Evolutionary conservation across 2,888 invertebrate species (phyloP), one percentile per base, ranked within the genome.

Genomic region (Saturnia japonica): DNA sequence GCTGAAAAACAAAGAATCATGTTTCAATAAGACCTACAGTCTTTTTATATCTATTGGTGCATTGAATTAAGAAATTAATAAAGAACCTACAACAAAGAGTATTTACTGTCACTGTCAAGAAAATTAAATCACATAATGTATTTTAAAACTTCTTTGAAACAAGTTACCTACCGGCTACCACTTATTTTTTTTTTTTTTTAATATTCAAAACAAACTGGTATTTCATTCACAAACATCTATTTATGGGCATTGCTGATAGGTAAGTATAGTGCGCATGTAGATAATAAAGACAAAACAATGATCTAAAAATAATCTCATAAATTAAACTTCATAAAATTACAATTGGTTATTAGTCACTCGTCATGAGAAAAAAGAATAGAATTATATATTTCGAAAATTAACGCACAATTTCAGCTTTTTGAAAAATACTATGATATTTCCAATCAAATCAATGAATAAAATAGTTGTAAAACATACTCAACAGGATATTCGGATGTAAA

Each of bases 1-100:
- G 99, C 99, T 99, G 91, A 73, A 96, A 95, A 79, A 71, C 47
- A 75, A 74, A 77, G n/a, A 54, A 54, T 8, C 43, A 75, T 70
- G 16, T 45, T 70, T 68, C 25, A 54, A 54, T 9, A 64, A 67
- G 16, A 34, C 42, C 43, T 69, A 66, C 25, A 45, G 73, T 57
- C 69, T 66, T 14, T 47, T 47, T 47, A 47, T 19, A 47, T 47
- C 19, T 47, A 6, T 22, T 54, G 3, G 11, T 22, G 22, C 7
- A 54, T 6, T 51, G 6, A 51, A 51, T 51, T n/a, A n/a, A 54
- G 8, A 22, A 54, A 22, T 22, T 9, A 54, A n/a, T 54, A 7
- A 7, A 1, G 14, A 47, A 3, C 8, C 6, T 6, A n/a, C 47
- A 47, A 14, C 16, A 47, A 47, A 16, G 6, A 47, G 4, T 19